These are phyloP conservation scores for Ectropis grisescens DNA, from an alignment of 1,140 invertebrate genomes.

Conservation along the genomic window DNA sequence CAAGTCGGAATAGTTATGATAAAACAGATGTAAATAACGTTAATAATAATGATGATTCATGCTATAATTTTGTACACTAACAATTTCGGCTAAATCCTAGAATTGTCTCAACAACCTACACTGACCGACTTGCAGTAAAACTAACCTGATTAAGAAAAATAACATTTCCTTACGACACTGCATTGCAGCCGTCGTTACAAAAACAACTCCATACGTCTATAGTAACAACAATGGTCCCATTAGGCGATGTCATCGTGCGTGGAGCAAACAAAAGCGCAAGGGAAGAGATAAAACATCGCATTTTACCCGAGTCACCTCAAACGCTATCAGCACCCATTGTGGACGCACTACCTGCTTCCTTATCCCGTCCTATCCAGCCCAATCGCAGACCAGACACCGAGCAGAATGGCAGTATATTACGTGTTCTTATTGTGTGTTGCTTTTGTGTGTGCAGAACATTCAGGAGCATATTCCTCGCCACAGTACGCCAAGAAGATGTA, in stretches of 20 bases:
- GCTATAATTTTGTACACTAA: too few species aligned
- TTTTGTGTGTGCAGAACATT: slow-evolving; percentile 39
- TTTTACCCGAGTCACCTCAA: slow-evolving; percentile 23
- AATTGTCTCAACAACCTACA: too few species aligned
- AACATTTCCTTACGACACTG: not conserved
- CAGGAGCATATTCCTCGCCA: slow-evolving; percentile 61
- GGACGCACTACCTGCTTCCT: slow-evolving; percentile 39
- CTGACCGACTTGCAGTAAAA: not conserved
- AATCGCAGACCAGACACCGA: slow-evolving; percentile 20
- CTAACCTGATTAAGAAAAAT: not conserved
- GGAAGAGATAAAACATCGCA: slow-evolving; percentile 56
- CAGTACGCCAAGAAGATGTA: slow-evolving; percentile 66
- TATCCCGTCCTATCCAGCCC: too few species aligned
- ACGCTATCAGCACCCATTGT: slow-evolving; percentile 24
- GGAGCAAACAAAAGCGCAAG: slow-evolving; percentile 51
- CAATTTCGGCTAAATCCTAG: too few species aligned
- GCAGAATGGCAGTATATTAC: too few species aligned
- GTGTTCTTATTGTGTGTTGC: slow-evolving; percentile 17
- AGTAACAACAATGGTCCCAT: slow-evolving; percentile 55
- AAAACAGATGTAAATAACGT: too few species aligned
- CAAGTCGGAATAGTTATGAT: too few species aligned
- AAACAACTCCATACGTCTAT: slow-evolving; percentile 21
- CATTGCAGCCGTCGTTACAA: slow-evolving; percentile 2
- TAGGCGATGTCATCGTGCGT: slow-evolving; percentile 63
- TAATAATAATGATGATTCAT: too few species aligned